Evolutionary conservation across 64 coral and sea anemone species (phyloP), one percentile per base, ranked within the genome.

Genomic region (Astreopora myriophthalma): DNA sequence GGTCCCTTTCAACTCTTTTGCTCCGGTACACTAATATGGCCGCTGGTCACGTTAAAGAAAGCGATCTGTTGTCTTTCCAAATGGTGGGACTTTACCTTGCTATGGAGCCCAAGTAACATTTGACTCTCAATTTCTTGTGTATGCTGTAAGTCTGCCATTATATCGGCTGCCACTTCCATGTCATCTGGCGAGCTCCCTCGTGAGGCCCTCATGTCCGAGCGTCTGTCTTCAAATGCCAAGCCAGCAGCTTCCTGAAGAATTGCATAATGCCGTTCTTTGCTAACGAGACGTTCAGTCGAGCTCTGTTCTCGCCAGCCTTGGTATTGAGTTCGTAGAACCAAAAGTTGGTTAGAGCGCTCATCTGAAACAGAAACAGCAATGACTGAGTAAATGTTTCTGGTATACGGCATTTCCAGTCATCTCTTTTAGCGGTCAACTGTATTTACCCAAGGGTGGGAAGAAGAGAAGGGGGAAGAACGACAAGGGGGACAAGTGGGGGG

Each of bases 191-290:
- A 65, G 32, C 39, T 29, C 1, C 82, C 75, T 1, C 51, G 44
- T 28, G 24, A 77, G 38, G 76, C 87, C 30, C 86, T 93, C 32
- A 95, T 67, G 27, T 99, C 94, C 5, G 65, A 22, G 27, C 86
- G 73, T 76, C 84, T 95, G 80, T 96, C 93, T 26, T 95, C 97
- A 72, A 90, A 91, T 14, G 96, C 94, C 9, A 93, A 73, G 22
- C 93, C 94, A 19, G 87, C 94, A 0, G 97, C 97, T 90, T 99
- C 97, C 48, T 94, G 97, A 9, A 99, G 62, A 67, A 99, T 74
- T 13, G 68, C 57, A 25, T 88, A 69, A 83, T 99, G 97, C 20
- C 74, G 79, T 20, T 87, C 80, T 57, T 65, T 92, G 71, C 75
- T 99, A 0, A 76, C 90, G 8, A 87, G 28, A 30, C 89, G 92